Evolutionary conservation across 2,888 invertebrate species (phyloP).

Genomic region (Bombylius discolor): DNA sequence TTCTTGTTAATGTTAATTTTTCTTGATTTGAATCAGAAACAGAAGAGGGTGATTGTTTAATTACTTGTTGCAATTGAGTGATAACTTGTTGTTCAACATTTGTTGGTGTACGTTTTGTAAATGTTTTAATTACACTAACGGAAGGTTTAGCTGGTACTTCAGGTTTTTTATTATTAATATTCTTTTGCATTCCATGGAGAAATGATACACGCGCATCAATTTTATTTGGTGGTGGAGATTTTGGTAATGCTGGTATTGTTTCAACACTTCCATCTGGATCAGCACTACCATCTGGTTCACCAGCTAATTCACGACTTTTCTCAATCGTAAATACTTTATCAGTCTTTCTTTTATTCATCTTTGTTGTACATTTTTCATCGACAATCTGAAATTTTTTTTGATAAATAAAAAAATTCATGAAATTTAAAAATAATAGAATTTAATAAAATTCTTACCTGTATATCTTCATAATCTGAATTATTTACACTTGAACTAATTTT

Average conservation of each 20-base stretch:
- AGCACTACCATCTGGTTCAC: conserved; percentile 77
- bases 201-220: conserved; percentile 52
- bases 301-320: conserved; percentile 62
- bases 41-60: conserved; percentile 28
- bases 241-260: conserved; percentile 56
- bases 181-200: conserved; percentile 50
- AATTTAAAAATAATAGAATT: conserved; percentile 7
- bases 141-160: conserved; percentile 58
- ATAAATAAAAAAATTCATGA: conserved; percentile 2
- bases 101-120: conserved; percentile 40
- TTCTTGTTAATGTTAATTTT: conserved; percentile 37
- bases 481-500: conserved; percentile 29
- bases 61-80: conserved; percentile 41
- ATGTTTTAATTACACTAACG: conserved; percentile 41
- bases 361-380: background rate
- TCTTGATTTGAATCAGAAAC: conserved; percentile 28
- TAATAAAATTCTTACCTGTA: conserved; percentile 9
- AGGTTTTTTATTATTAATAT: conserved; percentile 43
- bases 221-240: conserved; percentile 50
- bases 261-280: conserved; percentile 61
- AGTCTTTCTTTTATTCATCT: background rate
- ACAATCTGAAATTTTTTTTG: background rate
- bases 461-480: conserved; percentile 36
- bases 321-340: conserved; percentile 37
- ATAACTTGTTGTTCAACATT: conserved; percentile 39